Evolutionary conservation across 2,888 invertebrate genomes (phyloP), one percentile per base, ranked within the genome.

Genomic region (Eucera pruinosa): DNA sequence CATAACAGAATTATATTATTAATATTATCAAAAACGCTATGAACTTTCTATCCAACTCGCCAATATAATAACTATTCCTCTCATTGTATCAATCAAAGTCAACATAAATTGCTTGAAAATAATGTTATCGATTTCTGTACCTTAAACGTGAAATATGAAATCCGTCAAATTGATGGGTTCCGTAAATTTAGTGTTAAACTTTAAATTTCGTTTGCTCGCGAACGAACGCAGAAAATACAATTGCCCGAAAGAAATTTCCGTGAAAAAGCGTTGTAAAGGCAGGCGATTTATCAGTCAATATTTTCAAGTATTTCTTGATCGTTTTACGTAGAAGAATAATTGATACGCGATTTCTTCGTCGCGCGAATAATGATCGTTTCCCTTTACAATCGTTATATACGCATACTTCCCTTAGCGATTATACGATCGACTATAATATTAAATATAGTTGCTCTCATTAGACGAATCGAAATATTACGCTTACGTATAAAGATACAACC

Each of bases 391-490:
- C 30, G 47, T 68, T 20, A 70, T 45, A 55, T 57, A 50, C 48
- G 48, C 64, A 25, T 50, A 58, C 23, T 81, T 84, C 75, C 54
- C 62, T 27, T 83, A 80, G 81, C 52, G 64, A 73, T 81, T 73
- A 69, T 52, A 78, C 75, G 71, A 76, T 73, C 67, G 78, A 84
- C 66, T 66, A 66, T 43, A 65, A 54, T 74, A 79, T 52, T n/a
- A n/a, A 68, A 47, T 33, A 67, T 72, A 74, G 76, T 78, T 75
- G 78, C 68, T 80, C 79, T 81, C 50, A 77, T 77, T 89, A 89
- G 87, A 80, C 74, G 74, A 86, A 86, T 88, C 83, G 82, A 87
- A 87, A 86, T 90, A 89, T 85, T 88, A 90, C 90, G 90, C 90
- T 90, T 89, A 90, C 62, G 47, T 72, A 69, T 72, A 80, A 82